Base-by-base conservation (phyloP, 1,140 invertebrate genomes). In the Diorhabda sublineata region DNA sequence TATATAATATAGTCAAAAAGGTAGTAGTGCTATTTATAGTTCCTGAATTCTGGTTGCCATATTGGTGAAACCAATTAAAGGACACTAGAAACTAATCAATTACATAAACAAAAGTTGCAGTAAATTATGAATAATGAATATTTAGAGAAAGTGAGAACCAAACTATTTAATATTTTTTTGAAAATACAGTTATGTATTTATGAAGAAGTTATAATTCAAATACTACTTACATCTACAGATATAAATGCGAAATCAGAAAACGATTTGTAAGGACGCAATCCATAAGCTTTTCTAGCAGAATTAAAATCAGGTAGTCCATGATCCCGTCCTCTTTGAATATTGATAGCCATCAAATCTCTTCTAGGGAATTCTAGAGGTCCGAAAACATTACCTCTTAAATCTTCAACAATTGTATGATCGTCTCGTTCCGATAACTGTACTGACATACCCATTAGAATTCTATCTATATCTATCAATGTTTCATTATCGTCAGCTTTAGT, bases 221-320 rank as follows among this genome's bases (percentile, higher is more conserved):
- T 41, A 59, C 60, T 2, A 57, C 45, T 68, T n/a, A 61, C 26
- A 43, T 67, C 56, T 43, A 3, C 43, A 11, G 45, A 8, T 7
- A 42, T 43, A 26, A 9, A 5, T 6, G 9, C 0, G 62, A 71
- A 71, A 8, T 42, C 42, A 45, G 64, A 4, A 11, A 61, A 71
- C 5, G 45, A 43, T 45, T 6, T 43, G 44, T 69, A 73, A 67
- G 67, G 62, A 26, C 7, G 7, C 43, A 87, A 76, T 58, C 84
- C 84, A 73, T 88, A 85, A 5, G 81, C 81, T 73, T 81, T 76
- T 69, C 88, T 76, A 4, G 87, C 86, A 3, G 84, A 84, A 76
- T 90, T 90, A 77, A 89, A 91, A 80, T 89, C 85, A 2, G 88
- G 88, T 6, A 90, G 72, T 45, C 88, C 88, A 76, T 90, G 89